Evolutionary conservation across 2,888 invertebrate genomes (phyloP), one percentile per base, ranked within the genome.

Genomic region (Resseliella maxima): DNA sequence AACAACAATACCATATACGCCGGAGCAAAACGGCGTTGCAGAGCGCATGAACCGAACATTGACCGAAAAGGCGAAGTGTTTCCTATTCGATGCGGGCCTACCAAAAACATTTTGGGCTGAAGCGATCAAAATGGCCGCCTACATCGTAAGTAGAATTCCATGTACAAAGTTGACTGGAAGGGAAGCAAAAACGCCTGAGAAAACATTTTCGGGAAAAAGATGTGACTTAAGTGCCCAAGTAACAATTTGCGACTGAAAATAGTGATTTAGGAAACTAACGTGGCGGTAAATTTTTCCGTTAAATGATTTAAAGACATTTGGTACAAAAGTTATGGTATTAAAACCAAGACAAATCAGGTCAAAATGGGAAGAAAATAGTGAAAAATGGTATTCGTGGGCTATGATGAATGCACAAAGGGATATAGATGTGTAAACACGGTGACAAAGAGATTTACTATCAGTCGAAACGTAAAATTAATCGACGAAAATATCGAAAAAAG

Each of bases 241-340:
- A n/a, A n/a, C n/a, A n/a, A n/a, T n/a, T n/a, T n/a, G n/a, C n/a
- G n/a, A n/a, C n/a, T n/a, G n/a, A n/a, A n/a, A n/a, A n/a, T n/a
- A n/a, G n/a, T n/a, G n/a, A n/a, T n/a, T n/a, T n/a, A n/a, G n/a
- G n/a, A n/a, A n/a, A n/a, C n/a, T n/a, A n/a, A n/a, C n/a, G n/a
- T n/a, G n/a, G n/a, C n/a, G n/a, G n/a, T n/a, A n/a, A n/a, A n/a
- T n/a, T n/a, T n/a, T n/a, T n/a, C n/a, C n/a, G n/a, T n/a, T n/a
- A n/a, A n/a, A n/a, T n/a, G 88, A 89, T 31, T 86, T 91, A 15
- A 88, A 88, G 85, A 88, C 89, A 35, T 92, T 92, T 89, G 91
- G 91, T 5, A 88, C 88, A 35, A 86, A 88, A 87, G 89, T 88
- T n/a, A 88, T 88, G 87, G 89, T 88, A 10, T 89, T 89, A 59